Conservation (phyloP, 1,140 invertebrate genomes). For the Sarcophaga peregrina region DNA sequence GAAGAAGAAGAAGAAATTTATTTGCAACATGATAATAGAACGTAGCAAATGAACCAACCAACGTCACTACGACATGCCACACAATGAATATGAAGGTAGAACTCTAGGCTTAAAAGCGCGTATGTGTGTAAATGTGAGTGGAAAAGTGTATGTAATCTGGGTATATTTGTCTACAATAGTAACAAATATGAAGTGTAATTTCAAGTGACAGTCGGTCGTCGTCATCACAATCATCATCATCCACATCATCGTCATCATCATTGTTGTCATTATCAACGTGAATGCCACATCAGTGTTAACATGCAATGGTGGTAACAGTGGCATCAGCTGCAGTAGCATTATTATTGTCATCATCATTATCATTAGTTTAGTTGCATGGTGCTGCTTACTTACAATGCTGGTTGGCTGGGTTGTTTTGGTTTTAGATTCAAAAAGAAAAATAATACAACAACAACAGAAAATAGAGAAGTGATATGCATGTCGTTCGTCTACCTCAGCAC, state of each 20-base stretch:
- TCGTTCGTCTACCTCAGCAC: constrained; percentile 38
- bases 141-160: neutral
- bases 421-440: neutral
- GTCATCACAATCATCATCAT: constrained; percentile 10
- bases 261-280: too few species aligned
- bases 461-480: neutral
- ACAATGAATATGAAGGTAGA: neutral
- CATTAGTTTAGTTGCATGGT: neutral
- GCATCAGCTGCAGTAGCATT: neutral
- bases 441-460: too few species aligned
- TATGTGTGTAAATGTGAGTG: neutral
- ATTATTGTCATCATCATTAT: constrained; percentile 18
- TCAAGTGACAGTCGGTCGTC: constrained; percentile 33
- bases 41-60: neutral
- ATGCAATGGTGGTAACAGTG: neutral
- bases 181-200: constrained; percentile 40
- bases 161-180: constrained; percentile 19
- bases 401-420: neutral
- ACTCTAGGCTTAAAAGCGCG: neutral
- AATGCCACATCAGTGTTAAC: too few species aligned
- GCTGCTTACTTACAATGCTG: neutral
- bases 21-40: constrained; percentile 22
- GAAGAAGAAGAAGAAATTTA: constrained; percentile 11
- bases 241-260: neutral
- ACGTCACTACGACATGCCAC: neutral